Percentiles rank a stretch among this genome's conserved stretches.
phyloP scores from a whole-genome alignment of 2,797 vertebrate genomes.

The Podargus strigoides region DNA sequence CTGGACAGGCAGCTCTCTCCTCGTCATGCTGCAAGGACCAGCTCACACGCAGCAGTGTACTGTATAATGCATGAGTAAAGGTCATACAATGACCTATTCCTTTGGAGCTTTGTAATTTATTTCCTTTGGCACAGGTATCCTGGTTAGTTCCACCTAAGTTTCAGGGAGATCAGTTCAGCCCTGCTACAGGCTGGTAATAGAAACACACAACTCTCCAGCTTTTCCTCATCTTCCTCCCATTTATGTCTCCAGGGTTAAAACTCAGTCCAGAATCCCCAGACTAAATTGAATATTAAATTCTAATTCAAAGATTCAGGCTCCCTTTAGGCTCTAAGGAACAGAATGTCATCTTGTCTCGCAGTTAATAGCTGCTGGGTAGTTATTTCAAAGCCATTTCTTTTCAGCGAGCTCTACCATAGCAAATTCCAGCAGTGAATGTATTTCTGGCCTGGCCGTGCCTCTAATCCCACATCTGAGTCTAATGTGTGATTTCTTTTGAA shows the following conservation, averaged over 20 bases:
- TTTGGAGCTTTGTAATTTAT: slow-evolving; percentile 1
- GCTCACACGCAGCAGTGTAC: background rate
- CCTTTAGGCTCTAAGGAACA: slow-evolving; percentile 51
- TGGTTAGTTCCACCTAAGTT: background rate
- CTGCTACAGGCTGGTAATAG: background rate
- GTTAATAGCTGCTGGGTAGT: slow-evolving; percentile 61
- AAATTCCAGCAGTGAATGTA: slow-evolving; percentile 61
- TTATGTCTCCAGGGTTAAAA: slow-evolving; percentile 40
- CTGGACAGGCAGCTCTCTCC: background rate
- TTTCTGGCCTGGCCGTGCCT: slow-evolving; percentile 42
- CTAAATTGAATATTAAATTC: slow-evolving; percentile 57
- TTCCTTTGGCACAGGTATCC: background rate
- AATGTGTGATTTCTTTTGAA: slow-evolving; percentile 52
- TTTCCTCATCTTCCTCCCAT: slow-evolving; percentile 6
- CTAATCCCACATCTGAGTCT: slow-evolving; percentile 50
- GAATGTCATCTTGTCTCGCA: slow-evolving; percentile 46
- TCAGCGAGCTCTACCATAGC: slow-evolving; percentile 51
- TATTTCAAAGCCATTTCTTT: slow-evolving; percentile 64
- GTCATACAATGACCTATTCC: background rate
- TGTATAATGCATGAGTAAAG: slow-evolving; percentile 3
- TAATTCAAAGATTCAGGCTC: slow-evolving; percentile 51
- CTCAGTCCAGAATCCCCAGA: slow-evolving; percentile 43
- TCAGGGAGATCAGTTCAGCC: background rate
- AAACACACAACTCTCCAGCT: background rate
- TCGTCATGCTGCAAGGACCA: background rate